These are phyloP conservation scores for Pluvialis apricaria DNA, from an alignment of 2,113 vertebrate species.

Conservation along the genomic window DNA sequence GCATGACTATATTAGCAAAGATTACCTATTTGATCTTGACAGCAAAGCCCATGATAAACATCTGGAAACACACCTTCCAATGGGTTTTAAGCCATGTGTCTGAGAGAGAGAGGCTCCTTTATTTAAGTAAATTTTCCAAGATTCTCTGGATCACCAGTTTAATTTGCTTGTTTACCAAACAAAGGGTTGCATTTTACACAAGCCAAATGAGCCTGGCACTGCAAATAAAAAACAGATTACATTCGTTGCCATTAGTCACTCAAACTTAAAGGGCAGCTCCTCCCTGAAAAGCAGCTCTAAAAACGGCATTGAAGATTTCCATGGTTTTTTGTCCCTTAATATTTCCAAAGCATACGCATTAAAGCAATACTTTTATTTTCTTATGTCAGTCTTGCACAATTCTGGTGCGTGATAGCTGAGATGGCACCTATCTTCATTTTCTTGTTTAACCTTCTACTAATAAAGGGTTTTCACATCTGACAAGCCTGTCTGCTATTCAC, in stretches of 20 bases:
- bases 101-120: slow-evolving; percentile 19
- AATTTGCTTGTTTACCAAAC: slow-evolving; percentile 72
- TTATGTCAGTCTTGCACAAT: not conserved
- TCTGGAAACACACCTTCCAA: slow-evolving; percentile 49
- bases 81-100: not conserved
- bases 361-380: not conserved
- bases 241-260: slow-evolving; percentile 58
- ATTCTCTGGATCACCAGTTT: slow-evolving; percentile 64
- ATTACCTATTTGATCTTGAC: not conserved
- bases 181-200: slow-evolving; percentile 66
- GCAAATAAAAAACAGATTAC: slow-evolving; percentile 70
- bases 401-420: not conserved
- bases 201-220: slow-evolving; percentile 69
- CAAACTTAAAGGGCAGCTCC: slow-evolving; percentile 60
- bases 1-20: not conserved
- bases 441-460: not conserved
- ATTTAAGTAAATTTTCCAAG: slow-evolving; percentile 60
- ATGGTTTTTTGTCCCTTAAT: slow-evolving; percentile 8
- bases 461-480: not conserved
- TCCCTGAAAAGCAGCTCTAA: slow-evolving; percentile 56
- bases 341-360: not conserved
- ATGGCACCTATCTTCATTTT: not conserved
- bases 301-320: slow-evolving; percentile 28
- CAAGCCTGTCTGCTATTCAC: not conserved
- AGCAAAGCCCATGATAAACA: slow-evolving; percentile 15